Percentiles rank a stretch among this genome's conserved stretches.
Evolutionary conservation across 2,113 vertebrate species (phyloP).

Genomic region (Malurus cyaneus): DNA sequence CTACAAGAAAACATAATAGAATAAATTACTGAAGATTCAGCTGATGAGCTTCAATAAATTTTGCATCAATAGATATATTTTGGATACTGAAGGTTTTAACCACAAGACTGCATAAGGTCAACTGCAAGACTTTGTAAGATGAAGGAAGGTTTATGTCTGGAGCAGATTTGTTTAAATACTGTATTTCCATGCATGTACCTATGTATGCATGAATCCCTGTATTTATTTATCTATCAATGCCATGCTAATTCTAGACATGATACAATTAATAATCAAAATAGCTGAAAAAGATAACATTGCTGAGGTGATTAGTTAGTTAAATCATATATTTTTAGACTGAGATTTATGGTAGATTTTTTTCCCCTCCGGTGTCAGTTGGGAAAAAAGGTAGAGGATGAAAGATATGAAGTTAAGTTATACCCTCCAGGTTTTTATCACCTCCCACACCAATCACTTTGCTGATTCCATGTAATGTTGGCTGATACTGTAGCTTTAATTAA

Average conservation of each 20-base stretch:
- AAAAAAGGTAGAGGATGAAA: not conserved
- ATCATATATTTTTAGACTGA: not conserved
- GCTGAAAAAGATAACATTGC: not conserved
- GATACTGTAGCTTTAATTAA: not conserved
- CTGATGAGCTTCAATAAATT: not conserved
- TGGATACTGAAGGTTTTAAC: not conserved
- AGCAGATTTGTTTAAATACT: not conserved
- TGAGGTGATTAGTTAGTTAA: not conserved
- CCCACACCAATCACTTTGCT: not conserved
- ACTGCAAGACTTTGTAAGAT: not conserved
- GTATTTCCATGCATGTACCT: not conserved
- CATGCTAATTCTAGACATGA: not conserved
- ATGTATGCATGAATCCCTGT: not conserved
- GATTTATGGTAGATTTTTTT: not conserved
- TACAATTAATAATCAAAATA: not conserved
- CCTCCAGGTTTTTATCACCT: not conserved
- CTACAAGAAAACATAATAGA: not conserved
- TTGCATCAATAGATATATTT: not conserved
- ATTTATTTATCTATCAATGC: not conserved
- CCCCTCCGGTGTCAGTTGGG: not conserved
- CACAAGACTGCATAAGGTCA: not conserved
- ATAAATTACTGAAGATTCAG: not conserved
- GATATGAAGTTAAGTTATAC: not conserved
- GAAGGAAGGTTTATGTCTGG: not conserved
- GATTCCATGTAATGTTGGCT: not conserved